Evolutionary conservation across 2,113 vertebrate genomes (phyloP).

Genomic region (Todiramphus saurophagus): DNA sequence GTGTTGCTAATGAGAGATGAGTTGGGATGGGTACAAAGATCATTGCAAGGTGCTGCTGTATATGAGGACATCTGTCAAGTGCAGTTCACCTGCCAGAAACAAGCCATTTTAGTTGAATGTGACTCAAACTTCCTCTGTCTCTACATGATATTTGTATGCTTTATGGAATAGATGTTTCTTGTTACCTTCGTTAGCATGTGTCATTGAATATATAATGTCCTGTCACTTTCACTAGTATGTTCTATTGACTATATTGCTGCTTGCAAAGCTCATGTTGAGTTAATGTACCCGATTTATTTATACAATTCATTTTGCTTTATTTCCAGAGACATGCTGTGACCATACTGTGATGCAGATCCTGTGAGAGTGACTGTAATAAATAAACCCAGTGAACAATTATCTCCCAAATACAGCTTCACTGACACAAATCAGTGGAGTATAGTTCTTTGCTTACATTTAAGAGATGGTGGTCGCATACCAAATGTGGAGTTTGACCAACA

Average conservation of each 20-base stretch:
- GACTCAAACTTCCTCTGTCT: slow-evolving; percentile 39
- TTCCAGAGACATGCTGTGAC: slow-evolving; percentile 64
- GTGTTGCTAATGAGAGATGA: slow-evolving; percentile 54
- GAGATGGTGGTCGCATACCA: slow-evolving; percentile 19
- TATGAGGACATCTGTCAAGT: slow-evolving; percentile 62
- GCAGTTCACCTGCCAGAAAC: slow-evolving; percentile 46
- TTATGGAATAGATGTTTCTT: slow-evolving; percentile 42
- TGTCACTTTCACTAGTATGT: slow-evolving; percentile 52
- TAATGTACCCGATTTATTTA: slow-evolving; percentile 63
- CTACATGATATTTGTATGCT: slow-evolving; percentile 39
- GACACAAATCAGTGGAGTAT: slow-evolving; percentile 46
- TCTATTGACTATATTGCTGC: slow-evolving; percentile 29
- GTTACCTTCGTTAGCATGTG: slow-evolving; percentile 43
- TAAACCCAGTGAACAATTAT: slow-evolving; percentile 64
- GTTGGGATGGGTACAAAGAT: slow-evolving; percentile 57
- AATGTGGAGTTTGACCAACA: slow-evolving; percentile 26
- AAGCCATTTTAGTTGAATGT: slow-evolving; percentile 42
- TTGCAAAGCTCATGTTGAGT: slow-evolving; percentile 48
- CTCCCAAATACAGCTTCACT: slow-evolving; percentile 49
- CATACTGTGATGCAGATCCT: slow-evolving; percentile 62
- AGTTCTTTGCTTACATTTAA: slow-evolving; percentile 43
- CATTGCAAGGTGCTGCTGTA: slow-evolving; percentile 51
- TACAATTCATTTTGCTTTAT: slow-evolving; percentile 66
- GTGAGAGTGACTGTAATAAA: slow-evolving; percentile 61
- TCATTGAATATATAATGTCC: slow-evolving; percentile 57